Base-by-base conservation (phyloP, 2,797 vertebrate species). In the Peromyscus eremicus region DNA sequence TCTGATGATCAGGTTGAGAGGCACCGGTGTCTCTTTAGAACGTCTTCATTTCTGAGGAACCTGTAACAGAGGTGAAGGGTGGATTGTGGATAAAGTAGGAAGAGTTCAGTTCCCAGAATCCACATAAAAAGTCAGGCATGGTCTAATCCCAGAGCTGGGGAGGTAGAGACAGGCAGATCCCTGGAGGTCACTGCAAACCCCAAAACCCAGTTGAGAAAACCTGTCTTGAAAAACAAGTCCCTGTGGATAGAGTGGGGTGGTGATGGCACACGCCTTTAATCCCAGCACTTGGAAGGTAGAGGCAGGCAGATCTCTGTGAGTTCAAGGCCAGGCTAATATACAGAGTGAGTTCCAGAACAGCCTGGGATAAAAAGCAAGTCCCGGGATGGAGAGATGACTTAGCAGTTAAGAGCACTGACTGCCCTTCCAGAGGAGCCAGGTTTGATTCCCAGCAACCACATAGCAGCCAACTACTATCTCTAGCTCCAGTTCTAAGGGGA, bases 181-280 rank as follows among this genome's bases (percentile, higher is more conserved):
- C 52, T 60, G 2, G 34, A 81, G 46, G 13, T 55, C 34, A 25
- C 32, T 34, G 4, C 32, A 80, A 55, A 8, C 32, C 49, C 77
- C 46, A 80, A 80, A 23, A 11, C 49, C 7, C 17, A 80, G 25
- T 2, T 32, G n/a, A 73, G 25, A 70, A 68, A 57, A n/a, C 7
- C n/a, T 55, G 5, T 55, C 84, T 71, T 46, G 25, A 71, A 71
- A 87, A 60, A 11, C 19, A 81, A 52, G 37, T 83, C 57, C n/a
- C n/a, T n/a, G 19, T 25, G 0, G 16, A 60, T 9, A 14, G 2
- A n/a, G 68, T 70, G 34, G 32, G 13, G 16, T 4, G 9, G 21
- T 62, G 7, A 0, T 43, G 25, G 27, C 0, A 0, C 37, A 43
- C 4, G 0, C 37, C 57, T 46, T 34, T 66, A 32, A 66, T 32